These are phyloP conservation scores for Syngnathus scovelli DNA, from an alignment of 2,113 vertebrate genomes.

Conservation along the genomic window DNA sequence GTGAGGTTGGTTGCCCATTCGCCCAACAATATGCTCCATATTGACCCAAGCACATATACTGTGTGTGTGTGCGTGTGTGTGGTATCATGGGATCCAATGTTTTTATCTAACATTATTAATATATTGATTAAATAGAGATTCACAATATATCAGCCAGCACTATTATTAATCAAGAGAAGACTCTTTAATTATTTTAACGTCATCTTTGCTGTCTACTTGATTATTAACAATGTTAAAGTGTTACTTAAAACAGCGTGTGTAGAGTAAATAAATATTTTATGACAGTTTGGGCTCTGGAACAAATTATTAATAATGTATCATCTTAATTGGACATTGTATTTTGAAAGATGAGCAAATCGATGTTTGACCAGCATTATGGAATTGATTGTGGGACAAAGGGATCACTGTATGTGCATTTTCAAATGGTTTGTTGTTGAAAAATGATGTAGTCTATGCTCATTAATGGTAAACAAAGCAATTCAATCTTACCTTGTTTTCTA, in stretches of 20 bases:
- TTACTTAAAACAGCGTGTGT: neutral
- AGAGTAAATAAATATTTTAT: neutral
- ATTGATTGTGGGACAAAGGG: neutral
- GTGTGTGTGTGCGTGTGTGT: too few relatives aligned
- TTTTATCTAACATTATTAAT: too few relatives aligned
- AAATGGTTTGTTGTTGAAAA: neutral
- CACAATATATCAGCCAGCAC: too few relatives aligned
- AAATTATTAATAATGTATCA: neutral
- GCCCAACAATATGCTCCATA: slow-evolving; percentile 23
- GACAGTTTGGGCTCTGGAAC: neutral
- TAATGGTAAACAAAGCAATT: neutral
- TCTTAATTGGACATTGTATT: neutral
- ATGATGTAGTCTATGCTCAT: neutral
- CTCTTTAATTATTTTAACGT: too few relatives aligned
- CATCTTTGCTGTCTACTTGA: neutral
- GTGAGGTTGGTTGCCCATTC: slow-evolving; percentile 50
- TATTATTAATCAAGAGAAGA: too few relatives aligned
- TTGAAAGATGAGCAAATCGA: neutral
- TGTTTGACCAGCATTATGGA: neutral
- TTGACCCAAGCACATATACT: neutral
- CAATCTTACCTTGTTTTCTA: neutral
- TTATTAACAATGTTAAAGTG: neutral
- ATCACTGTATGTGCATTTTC: neutral
- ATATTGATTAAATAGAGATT: too few relatives aligned
- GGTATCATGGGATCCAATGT: too few relatives aligned